Conservation (phyloP, 92 coral and sea anemone genomes). For the Micromussa lordhowensis region DNA sequence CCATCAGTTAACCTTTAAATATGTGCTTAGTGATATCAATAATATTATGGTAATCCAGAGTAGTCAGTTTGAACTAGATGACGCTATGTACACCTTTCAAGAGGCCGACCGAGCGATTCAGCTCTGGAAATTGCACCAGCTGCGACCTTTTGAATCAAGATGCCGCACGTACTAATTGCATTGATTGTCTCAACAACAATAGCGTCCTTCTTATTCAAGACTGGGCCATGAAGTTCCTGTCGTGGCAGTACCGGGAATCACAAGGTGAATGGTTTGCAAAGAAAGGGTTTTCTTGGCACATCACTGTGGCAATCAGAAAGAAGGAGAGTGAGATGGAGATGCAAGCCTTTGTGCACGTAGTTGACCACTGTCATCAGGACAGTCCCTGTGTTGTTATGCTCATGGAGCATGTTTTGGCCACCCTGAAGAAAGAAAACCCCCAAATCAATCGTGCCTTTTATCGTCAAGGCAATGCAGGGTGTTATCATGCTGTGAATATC, state of each 20-base stretch:
- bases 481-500: constrained; percentile 66
- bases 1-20: no score
- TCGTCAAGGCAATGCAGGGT: constrained; percentile 67
- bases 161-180: constrained; percentile 38
- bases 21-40: constrained; percentile 14
- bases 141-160: constrained; percentile 42
- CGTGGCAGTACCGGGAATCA: constrained; percentile 55
- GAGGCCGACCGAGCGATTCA: no score
- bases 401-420: constrained; percentile 53
- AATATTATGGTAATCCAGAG: constrained; percentile 3
- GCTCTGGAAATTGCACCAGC: constrained; percentile 41
- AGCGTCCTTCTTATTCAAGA: constrained; percentile 48
- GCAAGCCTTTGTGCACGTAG: constrained; percentile 60
- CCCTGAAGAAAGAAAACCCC: constrained; percentile 55
- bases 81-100: neutral
- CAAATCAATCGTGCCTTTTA: constrained; percentile 37
- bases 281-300: constrained; percentile 71
- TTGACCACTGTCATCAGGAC: constrained; percentile 56
- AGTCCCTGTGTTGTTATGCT: constrained; percentile 50
- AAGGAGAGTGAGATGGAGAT: constrained; percentile 37
- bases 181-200: constrained; percentile 28
- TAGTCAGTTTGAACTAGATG: neutral
- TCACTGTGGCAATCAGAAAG: constrained; percentile 47
- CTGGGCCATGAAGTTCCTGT: constrained; percentile 73
- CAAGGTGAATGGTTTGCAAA: constrained; percentile 70